Evolutionary conservation across 2,888 invertebrate genomes (phyloP), one percentile per base, ranked within the genome.

Genomic region (Protonemura montana): DNA sequence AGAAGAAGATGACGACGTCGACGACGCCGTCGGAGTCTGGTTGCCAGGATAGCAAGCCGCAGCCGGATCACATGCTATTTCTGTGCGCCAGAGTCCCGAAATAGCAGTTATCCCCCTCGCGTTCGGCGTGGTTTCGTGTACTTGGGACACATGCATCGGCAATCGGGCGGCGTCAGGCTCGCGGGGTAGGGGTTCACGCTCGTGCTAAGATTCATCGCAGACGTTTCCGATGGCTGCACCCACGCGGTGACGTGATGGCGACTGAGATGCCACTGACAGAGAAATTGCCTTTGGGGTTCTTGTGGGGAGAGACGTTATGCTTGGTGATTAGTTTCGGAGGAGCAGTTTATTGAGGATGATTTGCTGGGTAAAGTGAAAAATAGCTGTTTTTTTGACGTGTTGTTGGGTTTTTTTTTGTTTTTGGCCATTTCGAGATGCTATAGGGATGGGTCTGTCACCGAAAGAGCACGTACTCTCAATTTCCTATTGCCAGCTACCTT

Each of bases 31-130:
- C 21, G 76, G 42, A 84, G 28, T 35, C 35, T 16, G 59, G 84
- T 21, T 84, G 84, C 84, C 84, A 84, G 84, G 42, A 76, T 78
- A 77, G 84, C 84, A 78, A 35, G 77, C 35, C n/a, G n/a, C n/a
- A 10, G 35, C 35, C 35, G 59, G 84, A 84, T 84, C 86, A 77
- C 85, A 25, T 26, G 41, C 86, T 86, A 86, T 86, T 86, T 86
- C 81, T 85, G 86, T 81, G n/a, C 25, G 77, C 76, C 25, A 78
- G 30, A 10, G 30, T 86, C 86, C 85, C 42, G 80, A 86, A 86
- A 86, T 86, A 86, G 83, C 78, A 25, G 82, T 21, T 3, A 83
- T 83, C 82, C 82, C 82, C 82, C 82, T 41, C 29, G 82, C 26
- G 78, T 25, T 16, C 28, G 16, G 3, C 29, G 26, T 5, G 27